phyloP scores from a whole-genome alignment of 2,113 vertebrate species.

The Marmota flaviventris region DNA sequence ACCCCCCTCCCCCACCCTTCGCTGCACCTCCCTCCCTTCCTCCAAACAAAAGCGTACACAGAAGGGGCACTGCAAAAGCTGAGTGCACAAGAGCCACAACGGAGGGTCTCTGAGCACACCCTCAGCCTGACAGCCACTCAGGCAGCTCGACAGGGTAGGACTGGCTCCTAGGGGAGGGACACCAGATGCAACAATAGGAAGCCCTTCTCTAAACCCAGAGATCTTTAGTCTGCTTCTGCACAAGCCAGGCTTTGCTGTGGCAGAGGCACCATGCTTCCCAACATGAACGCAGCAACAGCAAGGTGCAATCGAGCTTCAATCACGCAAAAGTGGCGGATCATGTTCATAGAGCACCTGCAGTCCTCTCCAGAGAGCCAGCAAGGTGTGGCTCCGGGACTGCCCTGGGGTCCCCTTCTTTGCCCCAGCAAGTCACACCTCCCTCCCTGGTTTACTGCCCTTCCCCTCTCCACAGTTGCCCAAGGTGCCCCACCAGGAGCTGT shows the following conservation, averaged over 20 bases:
- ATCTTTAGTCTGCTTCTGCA: background rate
- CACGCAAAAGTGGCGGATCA: background rate
- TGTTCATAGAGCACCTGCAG: background rate
- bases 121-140: background rate
- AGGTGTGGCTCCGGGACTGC: fast-evolving
- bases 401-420: background rate
- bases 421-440: background rate
- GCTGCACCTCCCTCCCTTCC: background rate
- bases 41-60: fast-evolving
- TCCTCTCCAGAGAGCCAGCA: background rate
- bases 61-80: background rate
- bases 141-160: background rate
- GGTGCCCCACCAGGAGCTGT: too few species aligned
- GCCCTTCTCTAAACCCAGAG: background rate
- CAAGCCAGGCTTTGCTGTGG: background rate
- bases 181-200: fast-evolving
- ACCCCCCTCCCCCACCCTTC: too few species aligned
- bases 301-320: background rate
- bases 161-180: background rate
- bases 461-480: background rate
- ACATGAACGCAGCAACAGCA: too few species aligned
- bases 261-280: background rate
- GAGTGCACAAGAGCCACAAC: background rate
- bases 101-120: background rate
- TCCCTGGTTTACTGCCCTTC: background rate